Conservation (phyloP, 2,888 invertebrate genomes). For the Chouioia cunea region DNA sequence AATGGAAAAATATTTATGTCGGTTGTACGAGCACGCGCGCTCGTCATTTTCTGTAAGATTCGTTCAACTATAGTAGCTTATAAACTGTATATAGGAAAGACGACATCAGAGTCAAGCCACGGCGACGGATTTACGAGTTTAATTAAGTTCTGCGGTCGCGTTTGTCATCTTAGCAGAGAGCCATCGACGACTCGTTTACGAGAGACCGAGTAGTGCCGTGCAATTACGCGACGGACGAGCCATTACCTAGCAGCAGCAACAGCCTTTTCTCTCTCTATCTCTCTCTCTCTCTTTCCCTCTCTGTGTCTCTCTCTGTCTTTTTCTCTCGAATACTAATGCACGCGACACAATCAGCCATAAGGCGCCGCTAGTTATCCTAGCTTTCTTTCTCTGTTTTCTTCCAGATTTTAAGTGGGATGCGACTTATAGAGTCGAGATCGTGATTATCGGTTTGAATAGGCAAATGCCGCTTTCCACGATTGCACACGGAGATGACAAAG, state of each 20-base stretch:
- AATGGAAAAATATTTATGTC: too few species aligned
- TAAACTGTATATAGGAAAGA: neutral
- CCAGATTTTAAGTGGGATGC: neutral
- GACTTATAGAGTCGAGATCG: neutral
- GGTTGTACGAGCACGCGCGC: too few species aligned
- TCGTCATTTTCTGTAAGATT: too few species aligned
- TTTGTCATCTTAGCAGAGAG: slow-evolving; percentile 61
- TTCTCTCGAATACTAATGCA: neutral
- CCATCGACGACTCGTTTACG: slow-evolving; percentile 61
- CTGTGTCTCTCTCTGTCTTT: neutral
- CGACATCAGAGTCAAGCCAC: slow-evolving; percentile 47
- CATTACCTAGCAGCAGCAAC: slow-evolving; percentile 11
- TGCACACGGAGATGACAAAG: too few species aligned
- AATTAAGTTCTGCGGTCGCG: slow-evolving; percentile 66
- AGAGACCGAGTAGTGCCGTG: slow-evolving; percentile 38
- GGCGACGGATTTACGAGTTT: slow-evolving; percentile 65
- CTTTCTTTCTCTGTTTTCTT: neutral
- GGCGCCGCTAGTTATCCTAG: too few species aligned
- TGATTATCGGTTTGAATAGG: slow-evolving; percentile 15
- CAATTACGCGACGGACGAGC: slow-evolving; percentile 33
- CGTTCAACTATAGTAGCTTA: neutral
- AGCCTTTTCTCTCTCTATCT: neutral
- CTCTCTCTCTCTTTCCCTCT: neutral
- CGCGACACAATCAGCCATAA: slow-evolving; percentile 3
- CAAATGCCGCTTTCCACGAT: neutral